Conservation (phyloP, 1,140 invertebrate species). For the Diuraphis noxia region DNA sequence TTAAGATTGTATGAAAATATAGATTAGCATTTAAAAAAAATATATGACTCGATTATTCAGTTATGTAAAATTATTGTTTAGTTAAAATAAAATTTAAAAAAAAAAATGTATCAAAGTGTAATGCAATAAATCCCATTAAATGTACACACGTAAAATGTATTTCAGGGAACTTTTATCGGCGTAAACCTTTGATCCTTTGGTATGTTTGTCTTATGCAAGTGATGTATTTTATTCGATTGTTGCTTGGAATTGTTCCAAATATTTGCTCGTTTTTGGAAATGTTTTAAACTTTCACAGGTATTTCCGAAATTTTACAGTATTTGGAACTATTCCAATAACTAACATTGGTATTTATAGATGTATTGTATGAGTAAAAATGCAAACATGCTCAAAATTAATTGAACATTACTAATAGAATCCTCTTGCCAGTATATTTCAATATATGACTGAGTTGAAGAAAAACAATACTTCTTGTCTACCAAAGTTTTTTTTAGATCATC, state of each 20-base stretch:
- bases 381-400: not conserved
- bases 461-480: not conserved
- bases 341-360: constrained; percentile 19
- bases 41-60: constrained; percentile 36
- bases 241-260: not conserved
- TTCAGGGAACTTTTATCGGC: not conserved
- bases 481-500: not conserved
- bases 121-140: constrained; percentile 52
- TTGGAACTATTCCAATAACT: constrained; percentile 13
- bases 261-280: not conserved
- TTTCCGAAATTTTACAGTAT: constrained; percentile 4
- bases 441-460: not conserved
- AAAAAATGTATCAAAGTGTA: constrained; percentile 42
- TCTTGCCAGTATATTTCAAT: not conserved
- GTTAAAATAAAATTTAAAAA: constrained; percentile 22
- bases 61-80: constrained; percentile 54
- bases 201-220: not conserved
- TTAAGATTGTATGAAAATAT: constrained; percentile 51
- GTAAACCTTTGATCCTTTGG: not conserved
- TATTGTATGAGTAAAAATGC: constrained; percentile 4
- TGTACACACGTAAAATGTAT: constrained; percentile 37
- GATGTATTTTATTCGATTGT: not conserved
- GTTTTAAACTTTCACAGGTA: not conserved
- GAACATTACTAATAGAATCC: not conserved
- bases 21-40: constrained; percentile 34